Conservation (phyloP, 1,140 invertebrate species). For the Drosophila parabipectinata region DNA sequence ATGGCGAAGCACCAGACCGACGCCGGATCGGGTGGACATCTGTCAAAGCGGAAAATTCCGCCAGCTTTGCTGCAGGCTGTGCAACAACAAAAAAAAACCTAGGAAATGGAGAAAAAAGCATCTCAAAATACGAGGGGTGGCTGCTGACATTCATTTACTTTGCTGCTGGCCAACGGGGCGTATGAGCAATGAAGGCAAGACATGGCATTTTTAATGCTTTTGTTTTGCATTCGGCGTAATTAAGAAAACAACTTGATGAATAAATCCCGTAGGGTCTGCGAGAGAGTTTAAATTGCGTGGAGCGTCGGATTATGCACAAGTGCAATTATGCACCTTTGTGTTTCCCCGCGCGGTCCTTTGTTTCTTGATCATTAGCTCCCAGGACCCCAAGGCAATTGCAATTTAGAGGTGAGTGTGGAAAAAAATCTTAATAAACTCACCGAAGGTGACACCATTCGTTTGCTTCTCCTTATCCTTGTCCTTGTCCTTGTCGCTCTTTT, state of each 20-base stretch:
- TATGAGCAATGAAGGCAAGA: slow-evolving; percentile 61
- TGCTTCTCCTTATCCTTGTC: slow-evolving; percentile 83
- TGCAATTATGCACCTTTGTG: slow-evolving; percentile 66
- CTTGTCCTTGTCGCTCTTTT: slow-evolving; percentile 82
- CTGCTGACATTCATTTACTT: slow-evolving; percentile 70
- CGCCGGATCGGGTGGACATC: slow-evolving; percentile 39
- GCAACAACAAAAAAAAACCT: slow-evolving; percentile 40
- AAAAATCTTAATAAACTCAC: slow-evolving; percentile 54
- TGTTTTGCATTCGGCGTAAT: slow-evolving; percentile 69
- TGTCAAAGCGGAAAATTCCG: slow-evolving; percentile 44
- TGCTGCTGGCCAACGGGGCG: slow-evolving; percentile 62
- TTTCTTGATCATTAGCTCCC: slow-evolving; percentile 47
- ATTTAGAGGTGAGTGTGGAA: not conserved
- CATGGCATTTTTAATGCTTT: slow-evolving; percentile 66
- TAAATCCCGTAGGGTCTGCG: slow-evolving; percentile 26
- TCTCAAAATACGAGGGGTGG: slow-evolving; percentile 3
- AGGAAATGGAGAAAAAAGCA: not conserved
- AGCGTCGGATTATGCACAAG: slow-evolving; percentile 67
- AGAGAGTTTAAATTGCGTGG: slow-evolving; percentile 41
- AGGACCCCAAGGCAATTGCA: slow-evolving; percentile 38
- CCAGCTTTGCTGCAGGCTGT: slow-evolving; percentile 29
- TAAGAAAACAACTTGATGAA: slow-evolving; percentile 72
- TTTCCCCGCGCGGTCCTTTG: not conserved
- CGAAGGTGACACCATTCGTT: slow-evolving; percentile 83
- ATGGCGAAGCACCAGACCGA: not conserved